phyloP scores from a whole-genome alignment of 2,113 vertebrate species.

The Ellobius talpinus region DNA sequence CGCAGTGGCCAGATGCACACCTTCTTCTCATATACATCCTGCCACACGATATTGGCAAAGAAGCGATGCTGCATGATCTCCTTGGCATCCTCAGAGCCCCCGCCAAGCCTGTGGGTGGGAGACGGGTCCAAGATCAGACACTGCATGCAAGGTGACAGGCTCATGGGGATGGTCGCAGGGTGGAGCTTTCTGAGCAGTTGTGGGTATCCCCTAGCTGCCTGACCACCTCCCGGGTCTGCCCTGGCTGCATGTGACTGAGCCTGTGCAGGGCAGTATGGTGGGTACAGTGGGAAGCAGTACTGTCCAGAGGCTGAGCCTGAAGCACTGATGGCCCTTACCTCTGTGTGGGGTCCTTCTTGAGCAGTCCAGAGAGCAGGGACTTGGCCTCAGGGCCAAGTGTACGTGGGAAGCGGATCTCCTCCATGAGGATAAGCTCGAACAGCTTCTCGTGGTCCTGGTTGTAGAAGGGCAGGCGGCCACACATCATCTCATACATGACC shows the following conservation, averaged over 20 bases:
- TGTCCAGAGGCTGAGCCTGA: background rate
- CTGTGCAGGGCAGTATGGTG: background rate
- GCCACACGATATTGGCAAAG: conserved; percentile 96
- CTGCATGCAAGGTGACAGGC: background rate
- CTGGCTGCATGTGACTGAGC: no score
- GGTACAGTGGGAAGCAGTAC: no score
- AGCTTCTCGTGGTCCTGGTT: conserved; percentile 92
- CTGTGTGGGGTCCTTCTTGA: conserved; percentile 91
- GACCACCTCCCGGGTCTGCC: no score
- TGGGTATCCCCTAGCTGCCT: background rate
- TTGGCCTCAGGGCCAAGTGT: conserved; percentile 91
- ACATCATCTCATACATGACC: conserved; percentile 93
- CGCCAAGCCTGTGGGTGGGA: conserved; percentile 91
- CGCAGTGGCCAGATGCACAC: conserved; percentile 76
- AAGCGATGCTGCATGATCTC: conserved; percentile 99
- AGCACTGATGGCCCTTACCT: conserved; percentile 80
- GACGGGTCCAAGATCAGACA: background rate
- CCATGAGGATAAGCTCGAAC: conserved; percentile 92
- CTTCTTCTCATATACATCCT: conserved; percentile 98
- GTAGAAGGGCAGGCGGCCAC: conserved; percentile 91
- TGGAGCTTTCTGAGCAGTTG: background rate
- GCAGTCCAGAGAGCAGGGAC: conserved; percentile 89
- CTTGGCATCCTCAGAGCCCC: conserved; percentile 96
- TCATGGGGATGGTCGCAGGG: background rate
- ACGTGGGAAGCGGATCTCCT: conserved; percentile 91